Percentiles rank a stretch among this genome's conserved stretches.
These are phyloP conservation scores for Charadrius vociferus DNA, from an alignment of 2,113 vertebrate species.

Conservation along the genomic window DNA sequence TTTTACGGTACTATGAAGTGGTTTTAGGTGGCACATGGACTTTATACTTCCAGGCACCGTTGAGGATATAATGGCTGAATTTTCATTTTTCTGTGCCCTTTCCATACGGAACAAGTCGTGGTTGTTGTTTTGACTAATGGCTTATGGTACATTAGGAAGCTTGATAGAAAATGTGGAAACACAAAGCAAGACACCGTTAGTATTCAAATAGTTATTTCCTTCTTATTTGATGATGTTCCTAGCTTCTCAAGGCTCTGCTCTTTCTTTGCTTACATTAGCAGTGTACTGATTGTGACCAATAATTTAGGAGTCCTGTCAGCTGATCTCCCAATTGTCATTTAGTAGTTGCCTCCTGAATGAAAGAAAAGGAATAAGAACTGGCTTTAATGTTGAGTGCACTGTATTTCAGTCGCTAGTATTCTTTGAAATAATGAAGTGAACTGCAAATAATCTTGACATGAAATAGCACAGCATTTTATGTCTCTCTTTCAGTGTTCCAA, in stretches of 20 bases:
- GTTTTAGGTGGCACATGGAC: neutral
- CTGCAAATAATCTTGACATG: slow-evolving; percentile 31
- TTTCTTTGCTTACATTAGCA: slow-evolving; percentile 8
- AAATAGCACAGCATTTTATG: slow-evolving; percentile 36
- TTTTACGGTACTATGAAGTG: neutral
- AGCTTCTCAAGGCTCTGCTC: neutral
- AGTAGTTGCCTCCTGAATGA: neutral
- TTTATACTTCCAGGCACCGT: neutral
- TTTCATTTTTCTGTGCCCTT: neutral
- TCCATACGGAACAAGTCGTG: accelerated
- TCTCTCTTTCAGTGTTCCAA: slow-evolving; percentile 47
- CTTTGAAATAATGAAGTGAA: slow-evolving; percentile 43
- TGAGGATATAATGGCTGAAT: neutral
- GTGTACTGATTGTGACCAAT: neutral
- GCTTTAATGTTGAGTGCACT: neutral
- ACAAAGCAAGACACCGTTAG: neutral
- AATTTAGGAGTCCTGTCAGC: neutral
- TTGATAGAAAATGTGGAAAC: neutral
- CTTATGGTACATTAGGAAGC: accelerated
- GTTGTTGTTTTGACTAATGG: neutral
- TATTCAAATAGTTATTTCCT: neutral
- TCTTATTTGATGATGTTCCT: neutral
- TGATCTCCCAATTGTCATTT: neutral
- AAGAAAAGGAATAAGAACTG: neutral
- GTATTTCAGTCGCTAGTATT: neutral